A percentile compares a stretch with the other conserved stretches of the same genome.
These are phyloP conservation scores for Agriotes lineatus DNA, from an alignment of 2,888 invertebrate species.

Conservation along the genomic window DNA sequence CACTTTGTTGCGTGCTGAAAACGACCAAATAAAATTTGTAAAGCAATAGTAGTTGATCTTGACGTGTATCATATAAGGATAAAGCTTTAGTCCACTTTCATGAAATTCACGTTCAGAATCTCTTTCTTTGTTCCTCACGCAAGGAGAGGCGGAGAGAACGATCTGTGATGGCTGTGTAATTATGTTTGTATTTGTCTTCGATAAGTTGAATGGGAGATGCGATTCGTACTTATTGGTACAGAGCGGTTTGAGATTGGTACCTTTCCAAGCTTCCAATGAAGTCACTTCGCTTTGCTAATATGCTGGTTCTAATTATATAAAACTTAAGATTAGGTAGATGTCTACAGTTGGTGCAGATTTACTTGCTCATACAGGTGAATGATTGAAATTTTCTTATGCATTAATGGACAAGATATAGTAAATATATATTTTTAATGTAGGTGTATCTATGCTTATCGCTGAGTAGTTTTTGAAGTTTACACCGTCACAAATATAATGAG, in stretches of 20 bases:
- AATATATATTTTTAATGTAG: too few relatives aligned
- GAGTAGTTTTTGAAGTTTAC: too few relatives aligned
- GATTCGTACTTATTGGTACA: not conserved
- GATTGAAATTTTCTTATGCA: too few relatives aligned
- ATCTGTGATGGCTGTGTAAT: not conserved
- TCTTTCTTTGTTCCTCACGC: not conserved
- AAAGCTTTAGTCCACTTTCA: slow-evolving; percentile 1
- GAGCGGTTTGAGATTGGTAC: too few relatives aligned
- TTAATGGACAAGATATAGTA: too few relatives aligned
- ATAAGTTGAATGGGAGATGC: slow-evolving; percentile 1
- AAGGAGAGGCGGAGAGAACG: not conserved
- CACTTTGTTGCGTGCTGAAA: slow-evolving; percentile 8
- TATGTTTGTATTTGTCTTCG: not conserved
- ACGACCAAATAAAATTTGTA: slow-evolving; percentile 18
- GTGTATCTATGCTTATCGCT: too few relatives aligned
- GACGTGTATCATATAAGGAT: slow-evolving; percentile 25
- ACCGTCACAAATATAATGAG: too few relatives aligned
- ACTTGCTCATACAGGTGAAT: too few relatives aligned
- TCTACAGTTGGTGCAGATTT: not conserved
- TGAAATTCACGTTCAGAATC: not conserved
- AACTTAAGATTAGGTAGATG: not conserved
- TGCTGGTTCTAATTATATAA: slow-evolving; percentile 2
- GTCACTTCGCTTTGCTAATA: not conserved
- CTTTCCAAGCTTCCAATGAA: not conserved
- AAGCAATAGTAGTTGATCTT: slow-evolving; percentile 27